Evolutionary conservation across 2,888 invertebrate species (phyloP), one percentile per base, ranked within the genome.

Genomic region (Pheosia gnoma): DNA sequence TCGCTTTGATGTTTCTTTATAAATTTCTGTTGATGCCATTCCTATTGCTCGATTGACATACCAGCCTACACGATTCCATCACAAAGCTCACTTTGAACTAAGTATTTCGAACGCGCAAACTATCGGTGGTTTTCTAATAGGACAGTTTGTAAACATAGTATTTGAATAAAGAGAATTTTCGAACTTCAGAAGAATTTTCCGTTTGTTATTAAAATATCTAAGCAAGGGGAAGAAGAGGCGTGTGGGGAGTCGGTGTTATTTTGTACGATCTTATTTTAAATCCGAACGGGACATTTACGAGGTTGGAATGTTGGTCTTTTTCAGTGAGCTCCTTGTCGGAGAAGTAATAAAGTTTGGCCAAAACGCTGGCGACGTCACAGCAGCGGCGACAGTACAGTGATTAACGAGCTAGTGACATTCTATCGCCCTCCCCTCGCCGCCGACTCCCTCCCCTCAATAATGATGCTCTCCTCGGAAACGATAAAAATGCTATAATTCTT

Each of bases 1-100:
- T 74, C 74, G 80, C 89, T 92, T 91, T 92, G 91, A 91, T 83
- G 90, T 90, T 82, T 81, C 83, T 84, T 84, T 83, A 82, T 82
- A 82, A 83, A 85, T 85, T 85, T 85, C 82, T 85, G 83, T 81
- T 81, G 80, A 82, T 77, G 76, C 74, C 77, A 76, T 75, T 78
- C 63, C 74, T 72, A 72, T 76, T 70, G 62, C 66, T 75, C 79
- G 78, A 82, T 83, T 83, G 81, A 81, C 78, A 73, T 75, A 75
- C 67, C 70, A 67, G 60, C 68, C 64, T 65, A 75, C 72, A 72
- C 67, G 65, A 63, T 72, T 68, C 61, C 65, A 65, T 68, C 66
- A 61, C 70, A 71, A 68, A 74, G 70, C 63, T 63, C 63, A 70
- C 72, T 73, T 77, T 71, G 70, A 72, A 75, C 66, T 58, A 60